Conservation (phyloP, 2,888 invertebrate genomes). For the Podabrus alpinus region DNA sequence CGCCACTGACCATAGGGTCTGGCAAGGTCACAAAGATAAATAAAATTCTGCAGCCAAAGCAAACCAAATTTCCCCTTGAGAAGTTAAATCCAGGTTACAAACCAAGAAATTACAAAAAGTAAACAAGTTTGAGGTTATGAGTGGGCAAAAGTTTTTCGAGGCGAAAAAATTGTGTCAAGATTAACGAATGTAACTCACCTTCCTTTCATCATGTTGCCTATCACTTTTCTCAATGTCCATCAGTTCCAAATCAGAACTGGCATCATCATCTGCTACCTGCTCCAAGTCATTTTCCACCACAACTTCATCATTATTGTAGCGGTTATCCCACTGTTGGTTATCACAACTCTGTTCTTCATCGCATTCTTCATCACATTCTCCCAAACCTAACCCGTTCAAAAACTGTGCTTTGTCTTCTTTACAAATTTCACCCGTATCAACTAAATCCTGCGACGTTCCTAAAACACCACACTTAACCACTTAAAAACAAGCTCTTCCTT, state of each 20-base stretch:
- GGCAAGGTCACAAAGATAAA: too few species aligned
- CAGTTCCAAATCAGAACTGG: slow-evolving; percentile 2
- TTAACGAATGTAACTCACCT: neutral
- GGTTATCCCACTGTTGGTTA: slow-evolving; percentile 47
- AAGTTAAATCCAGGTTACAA: too few species aligned
- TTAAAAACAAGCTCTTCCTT: neutral
- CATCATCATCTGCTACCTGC: slow-evolving; percentile 35
- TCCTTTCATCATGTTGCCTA: neutral
- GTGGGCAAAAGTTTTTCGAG: neutral
- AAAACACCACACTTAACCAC: slow-evolving; percentile 1
- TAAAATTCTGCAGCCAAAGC: too few species aligned
- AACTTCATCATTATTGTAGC: slow-evolving; percentile 30
- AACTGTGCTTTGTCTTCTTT: slow-evolving; percentile 47
- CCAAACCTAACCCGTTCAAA: slow-evolving; percentile 49
- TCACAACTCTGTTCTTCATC: slow-evolving; percentile 40
- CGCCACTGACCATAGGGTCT: too few species aligned
- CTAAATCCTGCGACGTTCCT: slow-evolving; percentile 49
- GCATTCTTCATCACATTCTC: slow-evolving; percentile 49
- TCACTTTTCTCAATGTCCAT: neutral
- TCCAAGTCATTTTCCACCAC: slow-evolving; percentile 29
- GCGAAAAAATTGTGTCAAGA: neutral
- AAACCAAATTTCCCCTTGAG: too few species aligned
- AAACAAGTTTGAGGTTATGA: neutral
- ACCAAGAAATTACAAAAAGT: too few species aligned
- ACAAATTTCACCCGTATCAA: slow-evolving; percentile 25